phyloP scores from a whole-genome alignment of 2,888 invertebrate species.

The Andrena praecox region DNA sequence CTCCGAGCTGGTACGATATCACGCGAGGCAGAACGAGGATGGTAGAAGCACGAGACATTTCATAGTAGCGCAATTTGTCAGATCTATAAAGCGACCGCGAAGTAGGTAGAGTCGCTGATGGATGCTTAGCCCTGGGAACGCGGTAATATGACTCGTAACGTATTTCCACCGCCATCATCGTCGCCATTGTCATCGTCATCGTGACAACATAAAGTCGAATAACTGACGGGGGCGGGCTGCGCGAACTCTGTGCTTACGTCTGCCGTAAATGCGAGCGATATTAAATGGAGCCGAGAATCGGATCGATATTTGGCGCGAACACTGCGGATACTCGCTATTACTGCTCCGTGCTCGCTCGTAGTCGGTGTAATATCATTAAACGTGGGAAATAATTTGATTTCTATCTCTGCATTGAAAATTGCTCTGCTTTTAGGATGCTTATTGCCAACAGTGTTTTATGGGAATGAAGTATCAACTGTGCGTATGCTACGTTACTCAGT shows the following conservation, averaged over 20 bases:
- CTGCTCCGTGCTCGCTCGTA: neutral
- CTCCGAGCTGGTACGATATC: conserved; percentile 42
- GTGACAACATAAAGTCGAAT: conserved; percentile 59
- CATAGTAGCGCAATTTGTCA: conserved; percentile 66
- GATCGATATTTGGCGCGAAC: conserved; percentile 39
- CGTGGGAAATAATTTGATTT: neutral
- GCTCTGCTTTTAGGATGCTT: too few species aligned
- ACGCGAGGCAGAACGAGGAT: conserved; percentile 25
- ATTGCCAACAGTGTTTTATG: too few species aligned
- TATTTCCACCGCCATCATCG: conserved; percentile 51
- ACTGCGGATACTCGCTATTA: conserved; percentile 6
- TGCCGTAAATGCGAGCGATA: conserved; percentile 36
- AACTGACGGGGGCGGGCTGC: conserved; percentile 36
- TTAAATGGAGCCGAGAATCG: conserved; percentile 53
- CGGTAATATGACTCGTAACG: conserved; percentile 64
- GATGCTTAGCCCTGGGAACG: conserved; percentile 50
- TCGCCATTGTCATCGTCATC: conserved; percentile 45
- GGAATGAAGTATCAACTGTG: too few species aligned
- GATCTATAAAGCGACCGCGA: conserved; percentile 69
- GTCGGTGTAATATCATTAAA: conserved; percentile 3
- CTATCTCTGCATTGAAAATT: neutral
- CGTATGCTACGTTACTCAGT: too few species aligned
- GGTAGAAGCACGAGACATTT: conserved; percentile 46
- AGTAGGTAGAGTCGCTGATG: conserved; percentile 65
- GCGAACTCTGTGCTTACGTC: conserved; percentile 32